Conservation (phyloP, 2,113 vertebrate genomes). For the Asarcornis scutulata region DNA sequence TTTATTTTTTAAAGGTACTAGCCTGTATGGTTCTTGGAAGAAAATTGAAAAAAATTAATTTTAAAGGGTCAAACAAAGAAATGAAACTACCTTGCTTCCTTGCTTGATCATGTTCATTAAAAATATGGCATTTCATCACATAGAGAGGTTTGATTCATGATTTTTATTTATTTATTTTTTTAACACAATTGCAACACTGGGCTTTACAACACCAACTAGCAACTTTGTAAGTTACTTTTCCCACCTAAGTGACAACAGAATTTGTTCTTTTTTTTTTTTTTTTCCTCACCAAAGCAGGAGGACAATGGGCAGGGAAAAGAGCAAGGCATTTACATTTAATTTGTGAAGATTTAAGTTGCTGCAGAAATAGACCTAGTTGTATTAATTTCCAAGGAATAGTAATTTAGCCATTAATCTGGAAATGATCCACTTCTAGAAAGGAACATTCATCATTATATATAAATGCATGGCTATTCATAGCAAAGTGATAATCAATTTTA, state of each 20-base stretch:
- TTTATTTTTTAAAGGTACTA: not conserved
- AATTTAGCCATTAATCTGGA: not conserved
- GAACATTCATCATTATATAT: not conserved
- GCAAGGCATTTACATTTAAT: not conserved
- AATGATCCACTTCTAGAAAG: not conserved
- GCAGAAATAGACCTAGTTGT: not conserved
- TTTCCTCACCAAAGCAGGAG: accelerated
- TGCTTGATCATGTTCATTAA: not conserved
- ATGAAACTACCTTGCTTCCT: not conserved
- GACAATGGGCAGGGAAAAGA: not conserved
- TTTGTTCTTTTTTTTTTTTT: not conserved
- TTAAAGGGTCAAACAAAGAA: not conserved
- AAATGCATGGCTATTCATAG: not conserved
- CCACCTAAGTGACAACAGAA: not conserved
- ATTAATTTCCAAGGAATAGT: not conserved
- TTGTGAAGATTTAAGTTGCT: not conserved
- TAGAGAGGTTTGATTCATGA: not conserved
- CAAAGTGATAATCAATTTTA: not conserved
- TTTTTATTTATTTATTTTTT: not conserved
- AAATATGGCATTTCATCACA: not conserved
- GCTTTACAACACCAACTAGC: not conserved
- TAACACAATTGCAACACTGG: not conserved
- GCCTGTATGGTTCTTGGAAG: not conserved
- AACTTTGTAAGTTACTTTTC: not conserved
- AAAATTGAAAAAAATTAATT: not conserved